Conservation (phyloP, 2,888 invertebrate species). For the Sarcophaga rosellei region DNA sequence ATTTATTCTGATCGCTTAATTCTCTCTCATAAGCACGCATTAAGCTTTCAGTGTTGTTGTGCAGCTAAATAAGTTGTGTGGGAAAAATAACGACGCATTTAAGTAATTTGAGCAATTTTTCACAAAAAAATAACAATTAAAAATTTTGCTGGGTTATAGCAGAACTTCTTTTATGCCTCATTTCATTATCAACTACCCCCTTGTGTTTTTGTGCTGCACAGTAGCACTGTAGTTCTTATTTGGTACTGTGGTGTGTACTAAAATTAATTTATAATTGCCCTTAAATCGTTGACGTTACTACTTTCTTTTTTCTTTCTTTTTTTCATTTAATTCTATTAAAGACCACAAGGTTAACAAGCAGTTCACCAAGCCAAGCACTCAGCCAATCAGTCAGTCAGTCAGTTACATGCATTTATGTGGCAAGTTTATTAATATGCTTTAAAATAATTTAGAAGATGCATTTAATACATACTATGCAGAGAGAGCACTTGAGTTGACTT, state of each 20-base stretch:
- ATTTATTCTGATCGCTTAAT: no score
- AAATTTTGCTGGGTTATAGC: conserved; percentile 28
- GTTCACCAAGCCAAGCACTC: not conserved
- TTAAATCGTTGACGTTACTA: conserved; percentile 19
- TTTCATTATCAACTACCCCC: conserved; percentile 17
- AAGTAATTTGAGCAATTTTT: not conserved
- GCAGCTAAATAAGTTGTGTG: no score
- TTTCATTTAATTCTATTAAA: conserved; percentile 46
- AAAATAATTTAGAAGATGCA: conserved; percentile 30
- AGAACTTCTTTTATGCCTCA: not conserved
- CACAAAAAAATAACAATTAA: not conserved
- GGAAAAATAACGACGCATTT: no score
- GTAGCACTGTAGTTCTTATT: not conserved
- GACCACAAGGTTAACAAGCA: conserved; percentile 16
- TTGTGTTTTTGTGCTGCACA: not conserved
- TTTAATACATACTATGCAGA: not conserved
- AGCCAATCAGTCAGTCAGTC: not conserved
- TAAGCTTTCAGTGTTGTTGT: no score
- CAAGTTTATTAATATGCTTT: conserved; percentile 35
- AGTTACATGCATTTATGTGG: not conserved
- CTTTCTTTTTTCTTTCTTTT: not conserved
- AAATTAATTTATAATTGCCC: conserved; percentile 57
- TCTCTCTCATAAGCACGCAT: no score
- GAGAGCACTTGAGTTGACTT: conserved; percentile 12
- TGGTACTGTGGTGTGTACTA: conserved; percentile 7